Evolutionary conservation across 2,113 vertebrate genomes (phyloP).

Genomic region (Cnemophilus loriae): DNA sequence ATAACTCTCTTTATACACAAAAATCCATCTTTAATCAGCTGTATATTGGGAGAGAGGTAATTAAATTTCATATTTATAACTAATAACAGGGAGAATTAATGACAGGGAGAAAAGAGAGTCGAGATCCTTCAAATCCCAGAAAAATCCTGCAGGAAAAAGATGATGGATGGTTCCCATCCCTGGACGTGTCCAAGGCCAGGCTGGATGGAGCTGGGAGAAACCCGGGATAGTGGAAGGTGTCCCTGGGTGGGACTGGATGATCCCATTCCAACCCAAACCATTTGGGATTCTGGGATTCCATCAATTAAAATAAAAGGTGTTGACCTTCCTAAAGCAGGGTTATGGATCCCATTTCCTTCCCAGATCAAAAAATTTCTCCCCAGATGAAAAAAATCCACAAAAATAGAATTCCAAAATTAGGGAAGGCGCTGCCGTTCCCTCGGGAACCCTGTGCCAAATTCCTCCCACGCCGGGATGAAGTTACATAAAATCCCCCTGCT

Average conservation of each 20-base stretch:
- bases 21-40: neutral
- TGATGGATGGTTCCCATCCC: neutral
- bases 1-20: neutral
- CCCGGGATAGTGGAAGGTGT: neutral
- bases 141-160: neutral
- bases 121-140: neutral
- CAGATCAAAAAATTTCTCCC: too few relatives aligned
- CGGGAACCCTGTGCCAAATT: neutral
- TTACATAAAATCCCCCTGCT: neutral
- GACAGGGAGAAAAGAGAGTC: neutral
- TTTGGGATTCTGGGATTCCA: neutral
- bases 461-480: neutral
- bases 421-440: neutral
- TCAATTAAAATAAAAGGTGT: neutral
- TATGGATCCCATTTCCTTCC: neutral
- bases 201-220: accelerated
- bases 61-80: accelerated
- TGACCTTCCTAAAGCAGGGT: neutral
- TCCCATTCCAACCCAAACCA: neutral
- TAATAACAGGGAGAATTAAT: neutral
- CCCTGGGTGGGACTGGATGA: neutral
- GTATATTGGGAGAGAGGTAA: accelerated
- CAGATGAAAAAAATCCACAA: neutral
- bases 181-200: neutral
- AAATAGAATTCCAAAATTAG: neutral